Evolutionary conservation across 2,797 vertebrate genomes (phyloP), one percentile per base, ranked within the genome.

Genomic region (Danio tinwini): DNA sequence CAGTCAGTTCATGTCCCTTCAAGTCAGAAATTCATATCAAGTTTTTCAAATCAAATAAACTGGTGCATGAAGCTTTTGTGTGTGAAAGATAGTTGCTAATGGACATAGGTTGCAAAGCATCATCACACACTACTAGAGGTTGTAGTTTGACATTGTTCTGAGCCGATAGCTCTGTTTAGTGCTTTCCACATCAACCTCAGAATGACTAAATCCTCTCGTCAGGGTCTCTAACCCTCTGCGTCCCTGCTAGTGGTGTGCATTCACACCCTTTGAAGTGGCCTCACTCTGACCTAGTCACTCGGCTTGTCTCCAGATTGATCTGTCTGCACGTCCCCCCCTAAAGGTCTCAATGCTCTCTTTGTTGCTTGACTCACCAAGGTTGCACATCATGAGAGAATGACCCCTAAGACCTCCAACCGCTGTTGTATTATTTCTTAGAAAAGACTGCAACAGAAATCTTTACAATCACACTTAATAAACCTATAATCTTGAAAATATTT

Each of bases 161-260:
- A 93, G 90, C 90, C 89, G 87, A 89, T 88, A 81, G 85, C 90
- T 90, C 91, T 92, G 87, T 89, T 91, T 88, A 88, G 89, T 91
- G 90, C 89, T 92, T 90, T 90, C 72, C 49, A 91, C 89, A 90
- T 90, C 89, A 91, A 88, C 89, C 68, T 74, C 47, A 83, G 89
- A 93, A 92, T 91, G 89, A 93, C 91, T 91, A 91, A 93, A 94
- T 93, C 91, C 90, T 91, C 91, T 89, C 82, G 88, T 86, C 89
- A 86, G 91, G 84, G 89, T 91, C 87, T 90, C 88, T 92, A 93
- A 93, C 91, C 92, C 90, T 85, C 86, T 89, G 89, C 88, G 84
- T 91, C 89, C 86, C 91, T 89, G 88, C 91, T 91, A 91, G 91
- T 83, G 88, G 88, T 90, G 90, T 92, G 88, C 89, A 89, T 90